These are phyloP conservation scores for Caloenas nicobarica DNA, from an alignment of 2,113 vertebrate species.

Conservation along the genomic window DNA sequence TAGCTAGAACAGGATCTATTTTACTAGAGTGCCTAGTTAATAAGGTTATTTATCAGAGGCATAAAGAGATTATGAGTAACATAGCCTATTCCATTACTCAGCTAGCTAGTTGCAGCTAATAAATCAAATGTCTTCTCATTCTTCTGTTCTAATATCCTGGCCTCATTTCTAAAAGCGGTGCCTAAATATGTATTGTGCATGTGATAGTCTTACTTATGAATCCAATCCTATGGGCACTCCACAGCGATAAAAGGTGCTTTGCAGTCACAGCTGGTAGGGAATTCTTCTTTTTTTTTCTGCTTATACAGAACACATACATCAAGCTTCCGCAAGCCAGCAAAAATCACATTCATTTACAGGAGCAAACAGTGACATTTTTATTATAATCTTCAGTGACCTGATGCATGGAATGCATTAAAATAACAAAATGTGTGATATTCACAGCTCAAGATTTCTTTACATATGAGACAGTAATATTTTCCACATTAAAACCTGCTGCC, in stretches of 20 bases:
- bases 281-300: background rate
- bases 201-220: background rate
- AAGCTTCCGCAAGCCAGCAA: background rate
- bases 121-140: background rate
- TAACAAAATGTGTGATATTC: background rate
- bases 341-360: background rate
- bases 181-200: background rate
- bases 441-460: background rate
- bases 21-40: background rate
- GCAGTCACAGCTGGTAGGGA: background rate
- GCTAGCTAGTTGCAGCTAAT: background rate
- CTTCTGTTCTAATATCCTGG: background rate
- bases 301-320: background rate
- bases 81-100: background rate
- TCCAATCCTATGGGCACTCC: background rate
- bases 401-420: background rate
- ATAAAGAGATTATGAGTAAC: background rate
- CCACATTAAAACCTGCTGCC: slow-evolving; percentile 35
- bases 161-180: slow-evolving; percentile 7
- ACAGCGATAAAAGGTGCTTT: background rate
- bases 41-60: background rate
- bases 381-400: background rate
- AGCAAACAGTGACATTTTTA: background rate
- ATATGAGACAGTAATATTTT: background rate
- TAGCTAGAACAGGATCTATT: background rate